These are phyloP conservation scores for Ursus arctos DNA, from an alignment of 2,113 vertebrate genomes.

Conservation along the genomic window DNA sequence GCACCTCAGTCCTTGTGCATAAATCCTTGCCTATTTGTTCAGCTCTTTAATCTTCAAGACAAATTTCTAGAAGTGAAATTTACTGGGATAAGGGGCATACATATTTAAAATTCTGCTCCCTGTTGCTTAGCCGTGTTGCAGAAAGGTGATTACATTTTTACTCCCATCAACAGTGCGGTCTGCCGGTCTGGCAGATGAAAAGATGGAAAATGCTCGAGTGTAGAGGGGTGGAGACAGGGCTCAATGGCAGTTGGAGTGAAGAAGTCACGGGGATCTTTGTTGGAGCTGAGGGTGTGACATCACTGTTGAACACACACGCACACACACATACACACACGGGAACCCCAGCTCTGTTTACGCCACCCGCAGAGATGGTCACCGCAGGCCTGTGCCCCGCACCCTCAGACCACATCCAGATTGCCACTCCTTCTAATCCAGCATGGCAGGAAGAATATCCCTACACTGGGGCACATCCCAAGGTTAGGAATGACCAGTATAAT, in stretches of 20 bases:
- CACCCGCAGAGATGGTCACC: accelerated
- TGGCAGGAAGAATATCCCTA: neutral
- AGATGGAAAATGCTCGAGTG: neutral
- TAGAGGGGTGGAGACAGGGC: neutral
- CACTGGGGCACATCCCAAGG: neutral
- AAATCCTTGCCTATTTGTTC: neutral
- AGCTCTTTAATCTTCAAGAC: neutral
- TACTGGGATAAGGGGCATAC: neutral
- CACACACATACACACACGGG: accelerated
- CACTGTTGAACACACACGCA: too few relatives aligned
- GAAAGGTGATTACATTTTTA: neutral
- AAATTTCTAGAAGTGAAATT: neutral
- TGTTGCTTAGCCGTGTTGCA: neutral
- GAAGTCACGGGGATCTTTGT: neutral
- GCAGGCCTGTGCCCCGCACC: neutral
- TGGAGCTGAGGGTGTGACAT: neutral
- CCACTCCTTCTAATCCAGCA: neutral
- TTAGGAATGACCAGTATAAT: neutral
- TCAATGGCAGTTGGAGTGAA: neutral
- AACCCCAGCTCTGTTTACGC: neutral
- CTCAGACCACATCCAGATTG: neutral
- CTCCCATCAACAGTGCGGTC: neutral
- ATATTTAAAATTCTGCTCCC: neutral
- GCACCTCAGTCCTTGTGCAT: neutral
- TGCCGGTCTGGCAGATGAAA: neutral